Evolutionary conservation across 2,888 invertebrate genomes (phyloP).

Genomic region (Gonocerus acuteangulatus): DNA sequence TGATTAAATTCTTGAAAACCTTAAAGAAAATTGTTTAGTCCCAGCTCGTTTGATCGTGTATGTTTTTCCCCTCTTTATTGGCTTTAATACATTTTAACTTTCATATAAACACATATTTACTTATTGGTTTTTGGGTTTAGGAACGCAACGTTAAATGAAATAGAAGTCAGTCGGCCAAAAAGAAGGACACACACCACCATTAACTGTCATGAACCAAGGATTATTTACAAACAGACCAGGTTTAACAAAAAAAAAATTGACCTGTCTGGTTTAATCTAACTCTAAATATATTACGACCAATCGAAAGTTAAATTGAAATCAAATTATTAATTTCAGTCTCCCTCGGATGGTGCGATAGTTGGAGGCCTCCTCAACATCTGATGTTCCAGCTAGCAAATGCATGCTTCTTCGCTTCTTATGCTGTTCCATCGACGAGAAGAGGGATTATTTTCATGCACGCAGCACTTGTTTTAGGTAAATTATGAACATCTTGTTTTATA

Average conservation of each 20-base stretch:
- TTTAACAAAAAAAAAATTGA: slow-evolving; percentile 7
- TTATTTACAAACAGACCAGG: slow-evolving; percentile 26
- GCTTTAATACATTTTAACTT: no score
- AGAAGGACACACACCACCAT: slow-evolving; percentile 1
- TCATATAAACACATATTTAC: no score
- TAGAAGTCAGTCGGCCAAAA: background rate
- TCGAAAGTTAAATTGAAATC: no score
- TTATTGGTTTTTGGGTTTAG: slow-evolving; percentile 13
- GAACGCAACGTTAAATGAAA: background rate
- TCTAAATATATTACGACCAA: no score
- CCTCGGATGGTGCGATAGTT: slow-evolving; percentile 55
- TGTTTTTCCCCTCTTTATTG: no score
- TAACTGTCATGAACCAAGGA: slow-evolving; percentile 3
- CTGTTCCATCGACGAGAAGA: slow-evolving; percentile 67
- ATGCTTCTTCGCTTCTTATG: slow-evolving; percentile 69
- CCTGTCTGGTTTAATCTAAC: no score
- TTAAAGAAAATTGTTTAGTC: no score
- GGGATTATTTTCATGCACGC: slow-evolving; percentile 77
- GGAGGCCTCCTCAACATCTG: slow-evolving; percentile 67
- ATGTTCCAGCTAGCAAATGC: slow-evolving; percentile 68
- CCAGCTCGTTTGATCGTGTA: no score
- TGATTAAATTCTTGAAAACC: no score
- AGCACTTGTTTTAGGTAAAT: slow-evolving; percentile 65
- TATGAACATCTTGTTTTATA: no score
- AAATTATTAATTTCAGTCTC: slow-evolving; percentile 27